Conservation (phyloP, 37 sponge, comb jelly and placozoan genomes). For the Amphimedon queenslandica region DNA sequence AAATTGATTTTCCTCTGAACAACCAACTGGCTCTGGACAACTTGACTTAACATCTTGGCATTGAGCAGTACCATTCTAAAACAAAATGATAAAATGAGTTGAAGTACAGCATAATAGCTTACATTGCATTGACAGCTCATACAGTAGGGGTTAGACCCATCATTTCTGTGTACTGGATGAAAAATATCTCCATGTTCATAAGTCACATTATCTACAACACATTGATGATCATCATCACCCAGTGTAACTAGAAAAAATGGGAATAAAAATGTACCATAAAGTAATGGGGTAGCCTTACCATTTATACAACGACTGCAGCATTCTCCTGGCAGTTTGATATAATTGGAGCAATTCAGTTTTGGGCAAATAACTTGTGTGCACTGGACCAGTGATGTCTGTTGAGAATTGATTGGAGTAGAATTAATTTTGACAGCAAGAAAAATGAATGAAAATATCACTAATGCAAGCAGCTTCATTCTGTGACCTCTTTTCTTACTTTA, state of each 20-base stretch:
- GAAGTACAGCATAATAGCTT: neutral
- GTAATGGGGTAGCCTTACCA: neutral
- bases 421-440: too few species aligned
- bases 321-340: conserved; percentile 12
- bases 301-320: conserved; percentile 31
- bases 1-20: too few species aligned
- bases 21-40: too few species aligned
- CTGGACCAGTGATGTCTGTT: conserved; percentile 30
- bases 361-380: conserved; percentile 35
- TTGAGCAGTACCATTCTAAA: neutral
- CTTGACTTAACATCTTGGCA: too few species aligned
- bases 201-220: conserved; percentile 15
- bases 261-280: neutral
- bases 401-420: too few species aligned
- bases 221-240: too few species aligned
- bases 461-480: too few species aligned
- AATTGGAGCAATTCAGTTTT: conserved; percentile 1
- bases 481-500: too few species aligned
- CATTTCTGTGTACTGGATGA: conserved; percentile 5
- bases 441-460: too few species aligned
- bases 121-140: conserved; percentile 30
- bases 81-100: neutral
- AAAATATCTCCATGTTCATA: conserved; percentile 14
- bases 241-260: too few species aligned
- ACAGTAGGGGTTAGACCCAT: conserved; percentile 19